Percentiles rank a stretch among this genome's conserved stretches.
Conservation (phyloP, 2,888 invertebrate genomes). For the Melolontha melolontha region DNA sequence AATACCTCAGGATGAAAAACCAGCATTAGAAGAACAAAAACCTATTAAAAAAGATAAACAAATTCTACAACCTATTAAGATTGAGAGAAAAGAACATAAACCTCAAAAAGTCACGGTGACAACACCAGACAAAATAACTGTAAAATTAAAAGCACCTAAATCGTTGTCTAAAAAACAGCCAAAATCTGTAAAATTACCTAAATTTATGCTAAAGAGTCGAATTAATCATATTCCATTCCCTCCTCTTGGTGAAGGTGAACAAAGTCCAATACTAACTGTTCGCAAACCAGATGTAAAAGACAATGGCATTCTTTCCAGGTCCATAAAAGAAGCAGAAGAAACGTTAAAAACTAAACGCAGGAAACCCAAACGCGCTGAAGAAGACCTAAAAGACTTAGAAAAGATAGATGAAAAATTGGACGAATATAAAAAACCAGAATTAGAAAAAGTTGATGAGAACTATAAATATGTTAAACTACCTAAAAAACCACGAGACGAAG, state of each 20-base stretch:
- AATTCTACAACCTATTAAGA: slow-evolving; percentile 65
- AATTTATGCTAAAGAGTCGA: slow-evolving; percentile 77
- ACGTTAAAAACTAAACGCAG: slow-evolving; percentile 58
- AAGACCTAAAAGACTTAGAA: slow-evolving; percentile 64
- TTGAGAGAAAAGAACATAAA: slow-evolving; percentile 49
- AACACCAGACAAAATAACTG: slow-evolving; percentile 65
- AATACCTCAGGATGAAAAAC: slow-evolving; percentile 19
- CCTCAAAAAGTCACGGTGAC: slow-evolving; percentile 70
- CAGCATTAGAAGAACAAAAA: slow-evolving; percentile 19
- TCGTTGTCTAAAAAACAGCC: slow-evolving; percentile 62
- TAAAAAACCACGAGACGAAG: slow-evolving; percentile 66
- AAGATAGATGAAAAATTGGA: slow-evolving; percentile 65
- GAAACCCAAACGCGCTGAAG: slow-evolving; percentile 59
- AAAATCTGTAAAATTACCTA: slow-evolving; percentile 67
- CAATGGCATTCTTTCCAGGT: slow-evolving; percentile 66
- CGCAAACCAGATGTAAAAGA: slow-evolving; percentile 59
- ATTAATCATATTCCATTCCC: slow-evolving; percentile 70
- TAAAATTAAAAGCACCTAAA: slow-evolving; percentile 74
- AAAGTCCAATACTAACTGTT: slow-evolving; percentile 57
- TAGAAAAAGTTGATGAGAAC: slow-evolving; percentile 59
- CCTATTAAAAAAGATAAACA: slow-evolving; percentile 46
- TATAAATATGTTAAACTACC: slow-evolving; percentile 61
- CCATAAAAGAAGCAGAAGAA: slow-evolving; percentile 66
- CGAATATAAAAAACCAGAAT: slow-evolving; percentile 60
- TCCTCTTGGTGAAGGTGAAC: slow-evolving; percentile 57